Base-by-base conservation (phyloP, 2,888 invertebrate species). In the Girardia tigrina region DNA sequence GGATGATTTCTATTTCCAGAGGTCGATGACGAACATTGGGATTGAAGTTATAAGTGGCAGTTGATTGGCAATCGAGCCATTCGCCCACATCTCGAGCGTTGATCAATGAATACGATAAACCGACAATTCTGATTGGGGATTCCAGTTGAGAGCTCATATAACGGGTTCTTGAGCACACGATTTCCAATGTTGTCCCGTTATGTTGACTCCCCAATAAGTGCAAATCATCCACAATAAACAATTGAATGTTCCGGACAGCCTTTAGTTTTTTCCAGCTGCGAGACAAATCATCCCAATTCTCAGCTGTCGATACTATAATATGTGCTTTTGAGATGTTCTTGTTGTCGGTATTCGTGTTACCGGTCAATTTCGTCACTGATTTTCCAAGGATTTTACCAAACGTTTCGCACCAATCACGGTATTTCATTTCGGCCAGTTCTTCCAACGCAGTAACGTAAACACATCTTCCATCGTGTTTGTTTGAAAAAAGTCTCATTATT, bases 41-140 rank as follows among this genome's bases (percentile, higher is more conserved):
- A 82, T 97, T 95, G 86, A 99, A 99, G 87, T 98, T 99, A 86
- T 97, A 99, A 0, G 93, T 91, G 28, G 90, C 89, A 80, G 92
- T 91, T 0, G 93, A 89, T 80, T 90, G 90, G 81, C 94, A 94
- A 26, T 95, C 95, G 70, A 97, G 86, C 97, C 97, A 97, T 82
- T 93, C 92, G 0, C 94, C 90, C 1, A 94, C 89, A 85, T 97
- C 95, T 79, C 91, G 89, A 0, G 97, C 94, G 86, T 97, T 95
- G 20, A 92, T 91, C 73, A 98, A 86, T 0, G 97, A 94, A 0
- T 94, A 90, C 1, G 93, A 92, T 16, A 99, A 86, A 0, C 95
- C 94, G 29, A 99, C 89, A 75, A 99, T 93, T 20, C 97, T 88
- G 79, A 95, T 93, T 29, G 90, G 90, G 81, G 87, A 83, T 83